phyloP scores from a whole-genome alignment of 2,797 vertebrate species.

The Staurois parvus region DNA sequence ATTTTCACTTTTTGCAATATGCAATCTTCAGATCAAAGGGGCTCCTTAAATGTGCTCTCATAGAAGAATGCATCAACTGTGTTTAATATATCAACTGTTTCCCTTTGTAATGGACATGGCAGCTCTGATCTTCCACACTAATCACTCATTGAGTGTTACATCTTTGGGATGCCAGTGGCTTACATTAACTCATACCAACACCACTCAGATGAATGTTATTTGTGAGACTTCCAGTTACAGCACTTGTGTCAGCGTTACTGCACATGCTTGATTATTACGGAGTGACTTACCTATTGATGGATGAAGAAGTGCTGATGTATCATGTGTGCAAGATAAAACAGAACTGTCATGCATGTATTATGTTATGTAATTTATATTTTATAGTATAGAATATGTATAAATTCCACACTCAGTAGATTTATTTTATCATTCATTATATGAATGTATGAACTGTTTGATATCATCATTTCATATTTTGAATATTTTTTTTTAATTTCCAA shows the following conservation, averaged over 20 bases:
- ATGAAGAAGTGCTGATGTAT: no score
- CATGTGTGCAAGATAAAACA: no score
- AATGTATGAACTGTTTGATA: no score
- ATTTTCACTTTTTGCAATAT: no score
- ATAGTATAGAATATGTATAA: no score
- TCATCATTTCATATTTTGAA: no score
- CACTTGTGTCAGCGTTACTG: not conserved
- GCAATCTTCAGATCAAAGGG: conserved; percentile 33
- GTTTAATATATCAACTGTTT: conserved; percentile 49
- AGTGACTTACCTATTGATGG: no score
- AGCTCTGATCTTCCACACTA: conserved; percentile 26
- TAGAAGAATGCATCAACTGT: conserved; percentile 39
- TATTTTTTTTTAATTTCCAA: no score
- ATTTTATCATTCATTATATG: no score
- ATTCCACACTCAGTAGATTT: no score
- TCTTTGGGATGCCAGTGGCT: conserved; percentile 40
- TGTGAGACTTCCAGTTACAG: conserved; percentile 6
- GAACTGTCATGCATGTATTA: no score
- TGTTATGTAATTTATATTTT: no score
- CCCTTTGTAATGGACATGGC: conserved; percentile 31
- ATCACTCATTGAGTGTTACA: conserved; percentile 29
- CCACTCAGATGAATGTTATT: conserved; percentile 8
- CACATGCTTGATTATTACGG: not conserved
- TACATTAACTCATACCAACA: conserved; percentile 42
- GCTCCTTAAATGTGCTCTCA: conserved; percentile 26